phyloP scores from a whole-genome alignment of 2,797 vertebrate species.

The Muscicapa comitata region DNA sequence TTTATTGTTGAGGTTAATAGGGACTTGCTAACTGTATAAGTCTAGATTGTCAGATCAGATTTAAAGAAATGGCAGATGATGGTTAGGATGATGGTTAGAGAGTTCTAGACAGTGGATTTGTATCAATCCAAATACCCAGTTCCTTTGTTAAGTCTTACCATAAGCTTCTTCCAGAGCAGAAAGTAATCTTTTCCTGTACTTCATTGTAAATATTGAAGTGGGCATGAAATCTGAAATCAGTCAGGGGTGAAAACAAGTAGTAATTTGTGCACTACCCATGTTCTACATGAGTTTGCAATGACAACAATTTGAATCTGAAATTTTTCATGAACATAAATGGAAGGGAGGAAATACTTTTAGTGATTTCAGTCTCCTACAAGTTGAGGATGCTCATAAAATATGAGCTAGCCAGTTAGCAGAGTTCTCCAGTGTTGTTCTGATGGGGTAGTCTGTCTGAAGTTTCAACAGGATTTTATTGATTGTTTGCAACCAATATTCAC shows the following conservation, averaged over 20 bases:
- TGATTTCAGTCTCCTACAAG: background rate
- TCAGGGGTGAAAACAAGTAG: background rate
- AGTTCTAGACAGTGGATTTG: background rate
- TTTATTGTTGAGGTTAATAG: slow-evolving; percentile 18
- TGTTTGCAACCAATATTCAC: background rate
- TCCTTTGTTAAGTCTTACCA: background rate
- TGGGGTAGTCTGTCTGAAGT: background rate
- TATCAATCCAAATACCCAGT: background rate
- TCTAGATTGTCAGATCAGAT: slow-evolving; percentile 46
- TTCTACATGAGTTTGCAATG: background rate
- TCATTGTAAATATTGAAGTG: background rate
- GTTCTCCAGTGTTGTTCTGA: background rate
- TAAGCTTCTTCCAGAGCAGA: background rate
- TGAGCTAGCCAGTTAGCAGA: background rate
- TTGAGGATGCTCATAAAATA: background rate
- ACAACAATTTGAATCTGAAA: background rate
- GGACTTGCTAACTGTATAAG: slow-evolving; percentile 7
- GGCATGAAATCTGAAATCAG: background rate
- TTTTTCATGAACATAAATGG: background rate
- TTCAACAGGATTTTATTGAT: background rate
- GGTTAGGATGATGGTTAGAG: background rate
- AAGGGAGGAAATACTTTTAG: background rate
- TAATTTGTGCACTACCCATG: background rate
- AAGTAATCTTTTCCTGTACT: background rate
- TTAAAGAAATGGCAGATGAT: background rate